phyloP scores from a whole-genome alignment of 2,888 invertebrate genomes.

The Corbicula japonica region DNA sequence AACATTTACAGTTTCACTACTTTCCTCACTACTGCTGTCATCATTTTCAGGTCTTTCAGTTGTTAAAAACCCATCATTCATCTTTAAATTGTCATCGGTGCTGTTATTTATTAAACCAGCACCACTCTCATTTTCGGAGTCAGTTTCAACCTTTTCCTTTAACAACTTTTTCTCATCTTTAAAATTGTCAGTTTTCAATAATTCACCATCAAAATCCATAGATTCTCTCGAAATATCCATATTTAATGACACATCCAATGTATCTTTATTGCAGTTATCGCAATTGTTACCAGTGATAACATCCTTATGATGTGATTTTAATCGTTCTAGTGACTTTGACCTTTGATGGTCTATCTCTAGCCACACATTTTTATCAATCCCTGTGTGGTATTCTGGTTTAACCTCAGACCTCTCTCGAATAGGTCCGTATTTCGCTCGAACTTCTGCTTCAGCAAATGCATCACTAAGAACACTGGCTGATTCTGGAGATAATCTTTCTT shows the following conservation, averaged over 20 bases:
- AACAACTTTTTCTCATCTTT: no score
- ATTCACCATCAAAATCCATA: conserved; percentile 9
- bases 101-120: no score
- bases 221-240: conserved; percentile 4
- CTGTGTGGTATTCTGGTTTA: conserved; percentile 66
- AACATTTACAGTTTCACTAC: conserved; percentile 3
- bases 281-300: conserved; percentile 20
- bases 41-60: background rate
- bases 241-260: conserved; percentile 40
- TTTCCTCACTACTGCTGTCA: background rate
- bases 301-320: conserved; percentile 54
- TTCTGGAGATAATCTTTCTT: conserved; percentile 69
- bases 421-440: conserved; percentile 58
- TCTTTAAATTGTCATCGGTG: no score
- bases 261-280: conserved; percentile 35
- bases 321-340: conserved; percentile 70
- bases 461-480: conserved; percentile 69
- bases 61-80: background rate
- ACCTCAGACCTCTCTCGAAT: conserved; percentile 52
- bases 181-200: no score
- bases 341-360: conserved; percentile 74
- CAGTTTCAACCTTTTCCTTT: no score
- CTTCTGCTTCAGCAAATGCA: conserved; percentile 66
- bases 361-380: conserved; percentile 75
- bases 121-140: no score